phyloP scores from a whole-genome alignment of 1,140 invertebrate genomes.

The Ruditapes philippinarum region DNA sequence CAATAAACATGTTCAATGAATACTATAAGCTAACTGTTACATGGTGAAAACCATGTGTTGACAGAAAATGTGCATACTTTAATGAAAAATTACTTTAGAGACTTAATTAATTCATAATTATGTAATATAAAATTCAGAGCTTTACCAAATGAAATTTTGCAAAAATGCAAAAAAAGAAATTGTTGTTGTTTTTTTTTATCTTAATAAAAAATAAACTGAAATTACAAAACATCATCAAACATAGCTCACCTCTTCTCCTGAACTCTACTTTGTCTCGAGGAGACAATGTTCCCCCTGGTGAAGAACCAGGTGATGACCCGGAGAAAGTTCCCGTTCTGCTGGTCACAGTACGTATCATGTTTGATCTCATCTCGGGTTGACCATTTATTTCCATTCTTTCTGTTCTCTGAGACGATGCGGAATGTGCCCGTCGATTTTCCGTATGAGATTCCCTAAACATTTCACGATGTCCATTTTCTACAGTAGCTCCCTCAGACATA shows the following conservation, averaged over 20 bases:
- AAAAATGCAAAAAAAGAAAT: too few relatives aligned
- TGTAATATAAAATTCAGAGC: too few relatives aligned
- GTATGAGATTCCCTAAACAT: not conserved
- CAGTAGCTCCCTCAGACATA: slow-evolving; percentile 30
- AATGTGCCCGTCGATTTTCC: slow-evolving; percentile 28
- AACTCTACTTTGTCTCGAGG: slow-evolving; percentile 48
- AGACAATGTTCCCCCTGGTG: slow-evolving; percentile 31
- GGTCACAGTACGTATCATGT: slow-evolving; percentile 42
- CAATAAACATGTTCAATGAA: too few relatives aligned
- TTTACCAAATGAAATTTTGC: too few relatives aligned
- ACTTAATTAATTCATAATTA: too few relatives aligned
- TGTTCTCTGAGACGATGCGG: not conserved
- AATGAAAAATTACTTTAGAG: too few relatives aligned
- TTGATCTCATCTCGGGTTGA: slow-evolving; percentile 22
- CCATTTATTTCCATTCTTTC: not conserved
- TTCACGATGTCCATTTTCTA: slow-evolving; percentile 17
- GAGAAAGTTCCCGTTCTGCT: slow-evolving; percentile 23
- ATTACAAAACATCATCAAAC: too few relatives aligned
- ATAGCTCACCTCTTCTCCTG: slow-evolving; percentile 62
- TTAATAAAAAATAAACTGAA: too few relatives aligned
- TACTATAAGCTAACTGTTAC: too few relatives aligned
- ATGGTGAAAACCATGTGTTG: too few relatives aligned
- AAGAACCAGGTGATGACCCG: not conserved
- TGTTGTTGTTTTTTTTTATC: too few relatives aligned
- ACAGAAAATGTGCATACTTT: too few relatives aligned